A percentile compares a stretch with the other conserved stretches of the same genome.
These are phyloP conservation scores for Eupithecia subfuscata DNA, from an alignment of 2,888 invertebrate genomes.

Conservation along the genomic window DNA sequence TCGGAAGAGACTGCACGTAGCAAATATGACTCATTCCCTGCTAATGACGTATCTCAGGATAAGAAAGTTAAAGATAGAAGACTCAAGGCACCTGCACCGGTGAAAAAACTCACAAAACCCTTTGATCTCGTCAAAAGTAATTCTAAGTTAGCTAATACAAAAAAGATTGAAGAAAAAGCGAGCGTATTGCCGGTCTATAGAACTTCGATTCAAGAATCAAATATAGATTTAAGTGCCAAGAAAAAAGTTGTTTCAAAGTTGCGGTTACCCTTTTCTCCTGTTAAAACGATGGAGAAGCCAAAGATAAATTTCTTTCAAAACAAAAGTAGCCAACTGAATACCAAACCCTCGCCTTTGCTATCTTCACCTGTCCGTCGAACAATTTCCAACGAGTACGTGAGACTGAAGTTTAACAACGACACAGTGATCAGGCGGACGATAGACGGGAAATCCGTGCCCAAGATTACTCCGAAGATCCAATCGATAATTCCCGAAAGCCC, in stretches of 20 bases:
- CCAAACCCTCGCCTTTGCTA: constrained; percentile 69
- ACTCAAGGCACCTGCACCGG: constrained; percentile 67
- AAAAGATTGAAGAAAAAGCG: constrained; percentile 61
- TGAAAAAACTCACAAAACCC: constrained; percentile 70
- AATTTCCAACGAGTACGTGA: constrained; percentile 81
- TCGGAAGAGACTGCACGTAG: constrained; percentile 53
- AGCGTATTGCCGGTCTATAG: constrained; percentile 75
- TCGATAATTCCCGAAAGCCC: constrained; percentile 82
- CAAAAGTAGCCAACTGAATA: constrained; percentile 62
- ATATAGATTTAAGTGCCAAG: constrained; percentile 64
- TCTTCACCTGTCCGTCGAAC: constrained; percentile 75
- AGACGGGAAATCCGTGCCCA: constrained; percentile 76
- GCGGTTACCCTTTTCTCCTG: constrained; percentile 75
- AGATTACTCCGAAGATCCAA: constrained; percentile 80
- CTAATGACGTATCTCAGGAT: constrained; percentile 54
- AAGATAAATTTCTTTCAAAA: constrained; percentile 77
- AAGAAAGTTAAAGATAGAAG: constrained; percentile 68
- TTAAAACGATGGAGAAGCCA: constrained; percentile 74
- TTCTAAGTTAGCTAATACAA: constrained; percentile 54
- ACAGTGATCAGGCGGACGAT: constrained; percentile 75
- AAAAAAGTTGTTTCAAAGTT: constrained; percentile 71
- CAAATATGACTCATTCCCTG: constrained; percentile 51
- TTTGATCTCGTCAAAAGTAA: constrained; percentile 65
- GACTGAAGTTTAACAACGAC: constrained; percentile 75
- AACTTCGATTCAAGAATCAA: constrained; percentile 62